Base-by-base conservation (phyloP, 2,888 invertebrate genomes). In the Orgyia antiqua region DNA sequence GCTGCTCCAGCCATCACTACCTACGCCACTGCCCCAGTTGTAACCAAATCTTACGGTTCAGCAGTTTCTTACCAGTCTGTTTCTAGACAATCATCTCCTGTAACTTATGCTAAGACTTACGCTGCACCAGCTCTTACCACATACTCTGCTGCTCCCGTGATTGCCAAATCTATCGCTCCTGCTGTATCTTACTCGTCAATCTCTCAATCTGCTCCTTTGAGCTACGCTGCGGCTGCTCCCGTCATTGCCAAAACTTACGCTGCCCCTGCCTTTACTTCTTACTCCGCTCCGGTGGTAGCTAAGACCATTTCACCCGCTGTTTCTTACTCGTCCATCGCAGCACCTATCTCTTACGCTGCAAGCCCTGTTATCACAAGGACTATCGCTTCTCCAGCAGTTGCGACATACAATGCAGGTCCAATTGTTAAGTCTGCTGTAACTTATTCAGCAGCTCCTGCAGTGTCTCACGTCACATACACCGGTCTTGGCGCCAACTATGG, bases 381-480 rank as follows among this genome's bases (percentile, higher is more conserved):
- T 50, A 17, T 39, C 27, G 40, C 51, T 11, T 29, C 43, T 10
- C 49, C 51, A 5, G 44, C 45, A 1, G 15, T 20, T 5, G 48
- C 69, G 29, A 37, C 55, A 7, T 51, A 60, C 51, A 68, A 54
- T 45, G 56, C 71, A 33, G 64, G 63, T 9, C 58, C 67, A 15
- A 58, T 59, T 5, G 72, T 53, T 58, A 27, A 64, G 58, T 19
- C 61, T 49, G 58, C 56, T 25, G 57, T 88, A 71, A 49, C 83
- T 78, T 48, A 74, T 45, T 61, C 68, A 71, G 53, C 72, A 31
- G 52, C 68, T 31, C 78, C 44, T 43, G 55, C 66, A 45, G 60
- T 46, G 33, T 75, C 86, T 31, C 74, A 74, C 42, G 88, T 90
- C 48, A 76, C 88, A 42, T 92, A 91, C 82, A 74, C 88, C 38